These are phyloP conservation scores for Tiliqua scincoides DNA, from an alignment of 2,113 vertebrate genomes.

Conservation along the genomic window DNA sequence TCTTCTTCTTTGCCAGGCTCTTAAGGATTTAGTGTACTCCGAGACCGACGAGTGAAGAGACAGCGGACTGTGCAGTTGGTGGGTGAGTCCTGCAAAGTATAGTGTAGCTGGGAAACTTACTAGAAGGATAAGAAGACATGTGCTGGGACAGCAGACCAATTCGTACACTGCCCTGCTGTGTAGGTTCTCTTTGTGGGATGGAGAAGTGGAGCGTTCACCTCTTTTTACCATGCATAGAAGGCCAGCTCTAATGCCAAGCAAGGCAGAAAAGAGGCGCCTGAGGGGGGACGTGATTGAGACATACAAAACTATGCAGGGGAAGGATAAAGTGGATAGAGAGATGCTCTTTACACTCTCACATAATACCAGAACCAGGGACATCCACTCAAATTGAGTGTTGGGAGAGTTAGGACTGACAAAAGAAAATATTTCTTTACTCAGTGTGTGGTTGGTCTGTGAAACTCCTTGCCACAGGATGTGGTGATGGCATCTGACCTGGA, in stretches of 20 bases:
- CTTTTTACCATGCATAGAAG: not conserved
- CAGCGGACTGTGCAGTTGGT: conserved; percentile 45
- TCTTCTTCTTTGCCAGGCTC: conserved; percentile 56
- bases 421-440: too few relatives aligned
- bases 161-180: not conserved
- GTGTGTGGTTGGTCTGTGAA: too few relatives aligned
- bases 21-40: conserved; percentile 50
- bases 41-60: conserved; percentile 47
- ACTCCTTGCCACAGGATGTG: too few relatives aligned
- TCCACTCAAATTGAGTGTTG: too few relatives aligned
- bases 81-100: conserved; percentile 41
- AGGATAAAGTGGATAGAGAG: too few relatives aligned
- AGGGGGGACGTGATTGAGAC: too few relatives aligned
- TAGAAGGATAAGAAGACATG: not conserved
- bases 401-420: too few relatives aligned
- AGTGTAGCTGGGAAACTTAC: not conserved
- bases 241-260: not conserved
- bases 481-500: too few relatives aligned
- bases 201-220: not conserved
- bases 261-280: too few relatives aligned
- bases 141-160: not conserved
- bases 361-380: too few relatives aligned
- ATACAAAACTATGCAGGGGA: too few relatives aligned
- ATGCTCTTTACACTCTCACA: too few relatives aligned
- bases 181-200: not conserved